A percentile compares a stretch with the other conserved stretches of the same genome.
Conservation (phyloP, 2,888 invertebrate species). For the Catocala nupta region DNA sequence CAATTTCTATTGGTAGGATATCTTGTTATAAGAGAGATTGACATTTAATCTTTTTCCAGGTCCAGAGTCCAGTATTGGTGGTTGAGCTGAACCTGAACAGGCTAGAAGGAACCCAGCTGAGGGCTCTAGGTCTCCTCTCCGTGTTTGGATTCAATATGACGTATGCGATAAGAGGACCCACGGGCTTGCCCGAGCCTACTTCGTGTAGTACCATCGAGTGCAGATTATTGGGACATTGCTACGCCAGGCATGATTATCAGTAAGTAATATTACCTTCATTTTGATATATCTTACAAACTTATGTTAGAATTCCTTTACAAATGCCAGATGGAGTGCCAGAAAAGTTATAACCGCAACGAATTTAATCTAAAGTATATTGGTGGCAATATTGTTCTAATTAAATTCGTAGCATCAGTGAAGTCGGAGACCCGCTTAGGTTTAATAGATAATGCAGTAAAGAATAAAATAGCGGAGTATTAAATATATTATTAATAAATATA, state of each 20-base stretch:
- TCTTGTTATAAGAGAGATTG: no score
- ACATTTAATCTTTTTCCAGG: conserved; percentile 64
- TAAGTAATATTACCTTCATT: conserved; percentile 81
- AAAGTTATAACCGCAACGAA: no score
- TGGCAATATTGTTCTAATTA: no score
- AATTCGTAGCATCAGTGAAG: no score
- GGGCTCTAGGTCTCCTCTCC: conserved; percentile 93
- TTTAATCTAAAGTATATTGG: no score
- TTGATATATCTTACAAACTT: conserved; percentile 28
- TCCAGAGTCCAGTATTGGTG: conserved; percentile 91
- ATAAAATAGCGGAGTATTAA: no score
- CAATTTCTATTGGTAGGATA: no score
- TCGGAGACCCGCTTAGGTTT: no score
- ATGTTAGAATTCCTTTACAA: no score
- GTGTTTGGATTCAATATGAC: conserved; percentile 98
- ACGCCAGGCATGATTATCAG: conserved; percentile 90
- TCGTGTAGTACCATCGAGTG: conserved; percentile 94
- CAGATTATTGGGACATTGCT: conserved; percentile 95
- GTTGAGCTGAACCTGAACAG: conserved; percentile 91
- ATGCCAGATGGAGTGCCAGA: no score
- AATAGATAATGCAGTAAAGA: no score
- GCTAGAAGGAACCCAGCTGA: conserved; percentile 93
- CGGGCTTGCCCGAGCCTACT: conserved; percentile 80
- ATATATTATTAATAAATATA: no score
- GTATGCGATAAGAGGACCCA: conserved; percentile 90